phyloP scores from a whole-genome alignment of 2,113 vertebrate species.

The Rhynchopsitta pachyrhyncha region DNA sequence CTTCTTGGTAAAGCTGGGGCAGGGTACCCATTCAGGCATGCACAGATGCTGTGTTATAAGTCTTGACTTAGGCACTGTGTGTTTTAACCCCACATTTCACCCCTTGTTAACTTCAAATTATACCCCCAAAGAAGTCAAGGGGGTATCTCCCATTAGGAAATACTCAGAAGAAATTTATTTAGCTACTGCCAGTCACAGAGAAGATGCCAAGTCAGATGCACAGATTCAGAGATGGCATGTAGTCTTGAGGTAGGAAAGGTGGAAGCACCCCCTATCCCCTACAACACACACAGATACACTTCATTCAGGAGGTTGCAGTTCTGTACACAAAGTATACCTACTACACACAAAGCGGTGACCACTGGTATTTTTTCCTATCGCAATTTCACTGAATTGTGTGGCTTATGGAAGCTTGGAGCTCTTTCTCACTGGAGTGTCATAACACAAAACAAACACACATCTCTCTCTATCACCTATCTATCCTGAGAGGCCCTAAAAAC shows the following conservation, averaged over 20 bases:
- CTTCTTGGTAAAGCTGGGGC: not conserved
- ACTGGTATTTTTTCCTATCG: not conserved
- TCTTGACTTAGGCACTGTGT: not conserved
- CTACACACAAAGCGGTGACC: not conserved
- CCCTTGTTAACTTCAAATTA: not conserved
- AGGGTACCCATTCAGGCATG: not conserved
- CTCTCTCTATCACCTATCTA: not conserved
- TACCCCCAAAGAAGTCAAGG: not conserved
- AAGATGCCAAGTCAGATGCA: not conserved
- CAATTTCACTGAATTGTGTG: not conserved
- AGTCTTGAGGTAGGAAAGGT: not conserved
- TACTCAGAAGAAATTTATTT: not conserved
- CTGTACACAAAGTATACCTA: not conserved
- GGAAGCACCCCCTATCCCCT: not conserved
- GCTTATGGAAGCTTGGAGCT: not conserved
- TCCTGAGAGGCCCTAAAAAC: not conserved
- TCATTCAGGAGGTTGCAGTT: not conserved
- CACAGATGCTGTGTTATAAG: not conserved
- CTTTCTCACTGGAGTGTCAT: not conserved
- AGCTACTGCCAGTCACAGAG: not conserved
- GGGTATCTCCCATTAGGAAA: not conserved
- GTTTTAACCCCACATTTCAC: not conserved
- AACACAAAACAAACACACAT: not conserved
- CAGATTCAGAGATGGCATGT: not conserved
- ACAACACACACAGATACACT: rapidly evolving